Evolutionary conservation across 2,888 invertebrate genomes (phyloP), one percentile per base, ranked within the genome.

Genomic region (Germaria angustata): DNA sequence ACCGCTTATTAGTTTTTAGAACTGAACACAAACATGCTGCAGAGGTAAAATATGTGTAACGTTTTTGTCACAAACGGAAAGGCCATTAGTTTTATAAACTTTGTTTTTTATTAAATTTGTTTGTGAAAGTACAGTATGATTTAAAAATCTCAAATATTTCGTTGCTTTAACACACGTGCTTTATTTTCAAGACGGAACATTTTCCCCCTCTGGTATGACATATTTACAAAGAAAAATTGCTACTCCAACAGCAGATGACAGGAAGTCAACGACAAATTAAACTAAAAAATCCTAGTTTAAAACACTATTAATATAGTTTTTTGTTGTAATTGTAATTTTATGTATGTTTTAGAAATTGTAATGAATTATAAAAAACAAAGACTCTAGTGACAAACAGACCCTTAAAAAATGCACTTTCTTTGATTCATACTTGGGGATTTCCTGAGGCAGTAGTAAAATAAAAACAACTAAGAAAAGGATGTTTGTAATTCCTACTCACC

Each of bases 211-310:
- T 8, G 0, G 41, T 39, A 3, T 22, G 13, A 39, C n/a, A 17
- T n/a, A n/a, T n/a, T n/a, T 11, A 39, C 13, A 51, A 81, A 84
- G 83, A 86, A 84, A 84, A 84, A 84, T 84, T 66, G 72, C 79
- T 84, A 44, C 82, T 69, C 68, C 75, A 81, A 63, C 81, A 85
- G 85, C 88, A 87, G 88, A 88, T 88, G 88, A 86, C 88, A 88
- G 88, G 88, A 88, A 87, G 88, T 88, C 85, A 88, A 87, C 86
- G 87, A 85, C 86, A 85, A 86, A 86, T 86, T 86, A 86, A 85
- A 77, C 44, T 22, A 63, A 36, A 65, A 81, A 84, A 75, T 63
- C 51, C 24, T 34, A 34, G 28, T 72, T 49, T 44, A 17, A 77
- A 63, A 55, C 15, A 34, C 65, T 36, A 61, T 61, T 55, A 72